phyloP scores from a whole-genome alignment of 1,140 invertebrate species.

The Zaprionus lachaisei region DNA sequence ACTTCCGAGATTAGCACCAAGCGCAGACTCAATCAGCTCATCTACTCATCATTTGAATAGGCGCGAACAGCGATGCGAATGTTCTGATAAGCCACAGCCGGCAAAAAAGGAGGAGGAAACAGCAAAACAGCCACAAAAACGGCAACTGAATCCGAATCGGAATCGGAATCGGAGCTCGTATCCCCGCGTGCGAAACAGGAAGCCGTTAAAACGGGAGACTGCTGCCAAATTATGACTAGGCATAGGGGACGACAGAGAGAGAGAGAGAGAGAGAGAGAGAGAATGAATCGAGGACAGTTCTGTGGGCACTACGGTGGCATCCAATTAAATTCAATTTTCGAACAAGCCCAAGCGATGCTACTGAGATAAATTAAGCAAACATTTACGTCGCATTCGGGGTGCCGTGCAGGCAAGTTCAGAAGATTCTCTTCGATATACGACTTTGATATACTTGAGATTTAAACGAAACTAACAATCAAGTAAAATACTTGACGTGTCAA shows the following conservation, averaged over 20 bases:
- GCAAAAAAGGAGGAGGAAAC: conserved; percentile 31
- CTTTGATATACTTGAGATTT: conserved; percentile 8
- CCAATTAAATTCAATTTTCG: conserved; percentile 81
- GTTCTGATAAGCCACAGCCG: conserved; percentile 48
- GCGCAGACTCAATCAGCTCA: conserved; percentile 67
- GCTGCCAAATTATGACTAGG: conserved; percentile 67
- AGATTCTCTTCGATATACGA: not conserved
- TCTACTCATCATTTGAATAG: conserved; percentile 71
- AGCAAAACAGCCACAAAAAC: conserved; percentile 7
- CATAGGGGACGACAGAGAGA: conserved; percentile 53
- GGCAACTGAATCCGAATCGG: conserved; percentile 29
- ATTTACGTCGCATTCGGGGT: conserved; percentile 56
- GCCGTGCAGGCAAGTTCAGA: conserved; percentile 14
- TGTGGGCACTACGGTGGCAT: conserved; percentile 59
- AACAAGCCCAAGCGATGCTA: conserved; percentile 71
- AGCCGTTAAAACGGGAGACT: conserved; percentile 50
- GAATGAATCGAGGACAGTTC: conserved; percentile 7
- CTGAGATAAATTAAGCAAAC: conserved; percentile 80
- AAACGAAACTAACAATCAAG: not conserved
- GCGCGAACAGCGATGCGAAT: conserved; percentile 71
- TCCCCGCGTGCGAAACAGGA: conserved; percentile 36
- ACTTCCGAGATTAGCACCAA: conserved; percentile 50
- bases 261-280: not conserved
- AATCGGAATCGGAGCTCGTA: not conserved
- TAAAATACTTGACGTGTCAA: not conserved